A percentile compares a stretch with the other conserved stretches of the same genome.
phyloP scores from a whole-genome alignment of 2,113 vertebrate genomes.

The Pangasianodon gigas region DNA sequence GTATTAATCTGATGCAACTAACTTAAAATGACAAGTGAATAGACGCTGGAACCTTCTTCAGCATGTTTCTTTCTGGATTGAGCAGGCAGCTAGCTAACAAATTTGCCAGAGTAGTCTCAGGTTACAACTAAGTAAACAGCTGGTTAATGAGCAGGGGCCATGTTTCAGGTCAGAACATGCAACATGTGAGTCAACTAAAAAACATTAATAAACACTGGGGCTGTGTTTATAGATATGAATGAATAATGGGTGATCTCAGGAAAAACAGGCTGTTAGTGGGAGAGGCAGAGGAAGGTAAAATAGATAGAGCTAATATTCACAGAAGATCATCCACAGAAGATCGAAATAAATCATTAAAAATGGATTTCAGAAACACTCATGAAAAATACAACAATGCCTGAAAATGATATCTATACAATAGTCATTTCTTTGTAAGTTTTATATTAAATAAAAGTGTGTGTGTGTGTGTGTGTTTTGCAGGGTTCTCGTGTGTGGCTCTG shows the following conservation, averaged over 20 bases:
- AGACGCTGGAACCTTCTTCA: background rate
- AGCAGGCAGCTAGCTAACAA: background rate
- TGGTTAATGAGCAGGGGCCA: background rate
- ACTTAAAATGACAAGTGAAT: background rate
- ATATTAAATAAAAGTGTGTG: background rate
- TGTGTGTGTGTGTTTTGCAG: conserved; percentile 66
- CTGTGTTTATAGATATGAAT: background rate
- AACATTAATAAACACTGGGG: background rate
- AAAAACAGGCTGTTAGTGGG: background rate
- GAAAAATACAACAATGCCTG: background rate
- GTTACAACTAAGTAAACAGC: background rate
- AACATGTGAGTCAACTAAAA: background rate
- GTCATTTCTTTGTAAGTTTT: background rate
- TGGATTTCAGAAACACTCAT: background rate
- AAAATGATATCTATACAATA: background rate
- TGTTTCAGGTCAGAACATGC: background rate
- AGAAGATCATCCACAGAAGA: background rate
- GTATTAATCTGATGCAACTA: background rate
- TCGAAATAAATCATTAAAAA: background rate
- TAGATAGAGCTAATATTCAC: background rate
- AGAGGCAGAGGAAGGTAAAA: background rate
- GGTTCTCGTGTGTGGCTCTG: conserved; percentile 90
- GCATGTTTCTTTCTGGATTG: background rate
- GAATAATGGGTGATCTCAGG: background rate
- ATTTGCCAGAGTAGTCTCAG: background rate